These are phyloP conservation scores for Blera fallax DNA, from an alignment of 2,888 invertebrate species.

Conservation along the genomic window DNA sequence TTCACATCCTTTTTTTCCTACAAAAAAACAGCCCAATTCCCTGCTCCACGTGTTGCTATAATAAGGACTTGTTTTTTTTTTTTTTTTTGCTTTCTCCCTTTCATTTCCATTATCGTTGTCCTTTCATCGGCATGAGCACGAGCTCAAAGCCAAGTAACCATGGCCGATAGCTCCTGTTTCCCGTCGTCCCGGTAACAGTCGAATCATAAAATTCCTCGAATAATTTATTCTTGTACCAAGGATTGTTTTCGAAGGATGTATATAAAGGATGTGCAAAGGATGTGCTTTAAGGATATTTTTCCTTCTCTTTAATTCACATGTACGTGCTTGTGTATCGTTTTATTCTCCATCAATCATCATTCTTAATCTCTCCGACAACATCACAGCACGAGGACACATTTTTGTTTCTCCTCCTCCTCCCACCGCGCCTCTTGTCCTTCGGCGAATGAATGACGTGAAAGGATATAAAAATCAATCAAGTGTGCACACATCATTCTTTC, in stretches of 20 bases:
- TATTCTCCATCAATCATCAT: slow-evolving; percentile 48
- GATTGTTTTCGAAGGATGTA: slow-evolving; percentile 7
- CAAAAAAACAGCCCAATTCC: slow-evolving; percentile 16
- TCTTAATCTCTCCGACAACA: slow-evolving; percentile 8
- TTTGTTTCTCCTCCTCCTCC: too few species aligned
- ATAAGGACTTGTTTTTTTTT: slow-evolving; percentile 12
- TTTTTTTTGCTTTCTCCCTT: neutral
- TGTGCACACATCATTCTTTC: neutral
- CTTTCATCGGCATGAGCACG: slow-evolving; percentile 20
- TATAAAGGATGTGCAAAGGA: neutral
- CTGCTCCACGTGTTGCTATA: slow-evolving; percentile 44
- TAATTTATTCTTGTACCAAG: slow-evolving; percentile 36
- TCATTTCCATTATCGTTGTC: neutral
- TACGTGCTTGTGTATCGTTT: slow-evolving; percentile 15
- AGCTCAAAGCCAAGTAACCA: slow-evolving; percentile 36
- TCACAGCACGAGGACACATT: neutral
- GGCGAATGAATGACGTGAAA: neutral
- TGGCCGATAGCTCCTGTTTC: slow-evolving; percentile 7
- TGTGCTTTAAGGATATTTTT: neutral
- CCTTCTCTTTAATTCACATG: neutral
- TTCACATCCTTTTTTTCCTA: neutral
- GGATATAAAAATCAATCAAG: slow-evolving; percentile 10
- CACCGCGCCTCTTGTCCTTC: too few species aligned
- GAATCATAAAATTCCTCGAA: slow-evolving; percentile 35
- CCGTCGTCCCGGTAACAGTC: slow-evolving; percentile 12